Conservation (phyloP, 2,113 vertebrate species). For the Panthera tigris region DNA sequence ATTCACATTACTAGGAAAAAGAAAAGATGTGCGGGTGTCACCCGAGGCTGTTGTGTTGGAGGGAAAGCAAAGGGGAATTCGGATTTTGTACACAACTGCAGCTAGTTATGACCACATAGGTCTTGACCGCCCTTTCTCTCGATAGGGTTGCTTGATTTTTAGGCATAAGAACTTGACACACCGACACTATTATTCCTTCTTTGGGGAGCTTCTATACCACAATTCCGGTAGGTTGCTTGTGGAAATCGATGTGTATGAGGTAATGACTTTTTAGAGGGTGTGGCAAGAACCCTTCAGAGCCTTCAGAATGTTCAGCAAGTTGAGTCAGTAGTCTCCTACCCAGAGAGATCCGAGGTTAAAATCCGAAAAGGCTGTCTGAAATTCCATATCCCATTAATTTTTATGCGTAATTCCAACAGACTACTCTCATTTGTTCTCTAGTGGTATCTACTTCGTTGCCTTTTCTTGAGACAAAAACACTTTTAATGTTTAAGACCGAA, state of each 20-base stretch:
- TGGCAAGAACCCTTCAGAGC: not conserved
- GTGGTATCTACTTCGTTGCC: not conserved
- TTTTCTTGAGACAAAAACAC: not conserved
- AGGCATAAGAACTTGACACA: not conserved
- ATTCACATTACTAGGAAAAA: not conserved
- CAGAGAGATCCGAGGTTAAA: not conserved
- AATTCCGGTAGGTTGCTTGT: not conserved
- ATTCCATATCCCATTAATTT: not conserved
- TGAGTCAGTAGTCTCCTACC: not conserved
- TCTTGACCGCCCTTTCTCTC: not conserved
- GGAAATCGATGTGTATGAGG: not conserved
- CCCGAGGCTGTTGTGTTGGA: not conserved
- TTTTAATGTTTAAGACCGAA: not conserved
- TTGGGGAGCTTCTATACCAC: not conserved
- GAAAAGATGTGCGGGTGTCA: not conserved
- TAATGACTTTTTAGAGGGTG: not conserved
- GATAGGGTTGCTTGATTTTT: not conserved
- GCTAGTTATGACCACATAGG: not conserved
- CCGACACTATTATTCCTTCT: not conserved
- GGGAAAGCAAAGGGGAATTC: not conserved
- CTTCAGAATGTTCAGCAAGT: not conserved
- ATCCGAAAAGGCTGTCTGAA: not conserved
- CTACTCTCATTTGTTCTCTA: not conserved
- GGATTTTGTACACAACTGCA: not conserved
- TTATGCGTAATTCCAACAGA: not conserved